These are phyloP conservation scores for Struthio camelus DNA, from an alignment of 2,113 vertebrate species.

Conservation along the genomic window DNA sequence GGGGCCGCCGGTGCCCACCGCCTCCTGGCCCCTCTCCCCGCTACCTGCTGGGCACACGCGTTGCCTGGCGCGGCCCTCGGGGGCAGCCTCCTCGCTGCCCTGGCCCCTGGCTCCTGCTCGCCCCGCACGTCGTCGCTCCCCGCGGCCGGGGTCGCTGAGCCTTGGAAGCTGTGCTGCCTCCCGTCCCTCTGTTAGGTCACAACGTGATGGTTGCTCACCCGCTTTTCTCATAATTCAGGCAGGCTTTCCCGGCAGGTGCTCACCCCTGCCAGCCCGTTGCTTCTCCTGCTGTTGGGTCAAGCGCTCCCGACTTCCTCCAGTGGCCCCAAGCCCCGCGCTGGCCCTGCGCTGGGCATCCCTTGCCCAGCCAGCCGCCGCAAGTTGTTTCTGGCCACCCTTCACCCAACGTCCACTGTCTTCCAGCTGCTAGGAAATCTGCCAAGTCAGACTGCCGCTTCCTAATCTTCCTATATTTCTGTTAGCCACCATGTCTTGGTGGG, in stretches of 20 bases:
- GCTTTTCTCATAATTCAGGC: neutral
- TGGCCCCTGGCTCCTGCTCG: too few species aligned
- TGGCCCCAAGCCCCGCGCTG: accelerated
- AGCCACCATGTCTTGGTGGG: neutral
- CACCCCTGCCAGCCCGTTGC: neutral
- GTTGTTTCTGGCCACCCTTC: neutral
- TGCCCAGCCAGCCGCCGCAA: accelerated
- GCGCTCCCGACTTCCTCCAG: neutral
- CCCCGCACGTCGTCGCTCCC: too few species aligned
- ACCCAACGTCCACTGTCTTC: accelerated
- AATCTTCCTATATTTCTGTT: neutral
- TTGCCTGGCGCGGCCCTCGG: too few species aligned
- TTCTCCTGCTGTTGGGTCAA: neutral
- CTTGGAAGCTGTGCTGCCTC: neutral
- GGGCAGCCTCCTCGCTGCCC: too few species aligned
- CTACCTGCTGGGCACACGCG: neutral
- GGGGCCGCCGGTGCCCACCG: too few species aligned
- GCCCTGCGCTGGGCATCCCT: accelerated
- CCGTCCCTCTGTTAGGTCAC: neutral
- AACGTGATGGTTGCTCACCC: accelerated
- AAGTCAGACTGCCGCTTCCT: neutral
- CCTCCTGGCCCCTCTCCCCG: accelerated
- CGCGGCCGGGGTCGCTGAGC: neutral
- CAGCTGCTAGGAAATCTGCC: neutral
- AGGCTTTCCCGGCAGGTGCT: too few species aligned